Evolutionary conservation across 1,140 invertebrate genomes (phyloP).

Genomic region (Bombus polaris): DNA sequence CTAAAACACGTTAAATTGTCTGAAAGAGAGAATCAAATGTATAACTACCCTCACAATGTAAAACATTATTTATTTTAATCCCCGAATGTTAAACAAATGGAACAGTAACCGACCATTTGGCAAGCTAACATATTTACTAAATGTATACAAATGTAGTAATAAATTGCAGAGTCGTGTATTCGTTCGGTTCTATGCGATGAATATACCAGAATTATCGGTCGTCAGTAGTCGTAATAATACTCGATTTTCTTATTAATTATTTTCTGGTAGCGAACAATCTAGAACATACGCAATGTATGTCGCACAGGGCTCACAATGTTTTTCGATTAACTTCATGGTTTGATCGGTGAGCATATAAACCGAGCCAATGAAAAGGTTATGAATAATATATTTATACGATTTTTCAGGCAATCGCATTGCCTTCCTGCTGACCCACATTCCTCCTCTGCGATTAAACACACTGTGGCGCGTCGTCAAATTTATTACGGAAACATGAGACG

Average conservation of each 20-base stretch:
- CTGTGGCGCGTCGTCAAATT: conserved; percentile 25
- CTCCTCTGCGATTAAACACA: conserved; percentile 39
- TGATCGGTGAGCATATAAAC: neutral
- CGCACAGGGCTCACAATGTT: neutral
- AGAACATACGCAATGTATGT: neutral
- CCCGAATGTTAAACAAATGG: too few relatives aligned
- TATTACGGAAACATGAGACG: conserved; percentile 13
- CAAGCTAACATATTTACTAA: too few relatives aligned
- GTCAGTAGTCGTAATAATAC: neutral
- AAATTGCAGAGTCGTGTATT: too few relatives aligned
- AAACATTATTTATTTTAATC: too few relatives aligned
- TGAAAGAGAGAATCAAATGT: too few relatives aligned
- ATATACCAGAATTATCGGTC: neutral
- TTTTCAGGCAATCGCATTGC: conserved; percentile 2
- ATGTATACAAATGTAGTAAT: too few relatives aligned
- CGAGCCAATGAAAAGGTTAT: conserved; percentile 7
- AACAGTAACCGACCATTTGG: too few relatives aligned
- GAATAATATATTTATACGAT: conserved; percentile 42
- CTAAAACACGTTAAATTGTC: too few relatives aligned
- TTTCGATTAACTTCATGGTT: neutral
- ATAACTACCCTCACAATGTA: too few relatives aligned
- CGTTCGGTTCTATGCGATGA: too few relatives aligned
- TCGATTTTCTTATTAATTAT: conserved; percentile 14
- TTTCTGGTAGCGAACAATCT: neutral
- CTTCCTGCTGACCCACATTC: conserved; percentile 21